Evolutionary conservation across 1,140 invertebrate species (phyloP), one percentile per base, ranked within the genome.

Genomic region (Bombus terrestris): DNA sequence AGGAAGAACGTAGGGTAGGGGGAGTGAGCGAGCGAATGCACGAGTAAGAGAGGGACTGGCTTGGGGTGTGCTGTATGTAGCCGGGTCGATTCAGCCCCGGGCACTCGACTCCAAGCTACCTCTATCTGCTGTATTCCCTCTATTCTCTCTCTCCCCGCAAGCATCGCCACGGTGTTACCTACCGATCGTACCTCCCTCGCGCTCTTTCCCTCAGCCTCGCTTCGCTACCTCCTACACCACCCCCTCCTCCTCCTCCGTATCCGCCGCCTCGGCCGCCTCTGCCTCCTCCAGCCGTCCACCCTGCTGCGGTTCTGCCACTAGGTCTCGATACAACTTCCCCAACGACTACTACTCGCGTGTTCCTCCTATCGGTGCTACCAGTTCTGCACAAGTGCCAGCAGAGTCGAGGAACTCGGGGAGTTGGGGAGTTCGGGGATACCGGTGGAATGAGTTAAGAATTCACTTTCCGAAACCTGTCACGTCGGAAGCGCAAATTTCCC

Each of bases 41-140:
- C 92, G 90, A 88, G 93, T 92, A 86, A 93, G 92, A 91, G 93
- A 93, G 90, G 90, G 92, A 92, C 89, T 88, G 92, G 93, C 92
- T 92, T 92, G 90, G 90, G 87, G 88, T 92, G 92, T 92, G 92
- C 92, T 94, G 88, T 94, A 92, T 93, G 94, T 93, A 93, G 92
- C 94, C 94, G 93, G 94, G 94, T 95, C 94, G 94, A 95, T 95
- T 95, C 90, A 91, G 90, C 90, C 91, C 90, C 90, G 90, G 90
- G 90, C 90, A 91, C 90, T 91, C 90, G 90, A 91, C 90, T 91
- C 89, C 89, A 90, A 90, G 89, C 89, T 93, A 94, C 92, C 92
- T 94, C 93, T 94, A 94, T 94, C 93, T 94, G 93, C 92, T 90
- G 91, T 93, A 93, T 93, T 94, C 92, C 83, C 91, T 90, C 91